Evolutionary conservation across 2,113 vertebrate genomes (phyloP).

Genomic region (Chaetodon trifascialis): DNA sequence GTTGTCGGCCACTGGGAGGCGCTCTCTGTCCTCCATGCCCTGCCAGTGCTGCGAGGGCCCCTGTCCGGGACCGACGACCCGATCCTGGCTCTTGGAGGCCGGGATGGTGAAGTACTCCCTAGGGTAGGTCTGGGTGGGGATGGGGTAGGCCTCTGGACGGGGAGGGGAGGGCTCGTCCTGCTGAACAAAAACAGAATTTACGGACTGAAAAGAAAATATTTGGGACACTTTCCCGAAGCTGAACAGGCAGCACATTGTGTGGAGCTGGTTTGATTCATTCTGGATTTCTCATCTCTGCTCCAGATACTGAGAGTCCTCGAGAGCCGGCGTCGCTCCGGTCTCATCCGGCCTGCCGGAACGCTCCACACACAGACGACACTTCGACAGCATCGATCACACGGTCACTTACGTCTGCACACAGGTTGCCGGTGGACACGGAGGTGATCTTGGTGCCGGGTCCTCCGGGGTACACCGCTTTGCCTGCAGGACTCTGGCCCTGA

Average conservation of each 20-base stretch:
- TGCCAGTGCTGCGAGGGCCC: constrained; percentile 89
- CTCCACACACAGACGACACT: constrained; percentile 48
- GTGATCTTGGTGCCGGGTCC: constrained; percentile 95
- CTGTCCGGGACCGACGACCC: constrained; percentile 85
- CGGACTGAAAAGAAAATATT: neutral
- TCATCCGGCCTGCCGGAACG: neutral
- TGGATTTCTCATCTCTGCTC: constrained; percentile 14
- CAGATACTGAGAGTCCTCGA: constrained; percentile 16
- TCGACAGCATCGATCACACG: neutral
- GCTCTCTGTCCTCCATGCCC: constrained; percentile 90
- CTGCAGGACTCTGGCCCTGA: constrained; percentile 94
- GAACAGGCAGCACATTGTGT: neutral
- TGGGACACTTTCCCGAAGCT: neutral
- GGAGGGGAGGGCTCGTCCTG: constrained; percentile 92
- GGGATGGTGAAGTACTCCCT: constrained; percentile 99
- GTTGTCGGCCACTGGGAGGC: constrained; percentile 85
- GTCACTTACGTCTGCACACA: constrained; percentile 94
- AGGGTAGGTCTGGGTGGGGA: constrained; percentile 96
- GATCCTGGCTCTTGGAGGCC: constrained; percentile 93
- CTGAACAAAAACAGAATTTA: neutral
- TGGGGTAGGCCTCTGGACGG: constrained; percentile 95
- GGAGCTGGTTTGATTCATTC: neutral
- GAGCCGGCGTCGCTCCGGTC: constrained; percentile 2
- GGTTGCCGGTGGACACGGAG: constrained; percentile 98
- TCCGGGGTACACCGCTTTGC: constrained; percentile 88